These are phyloP conservation scores for Harpegnathos saltator DNA, from an alignment of 1,140 invertebrate species.

Conservation along the genomic window DNA sequence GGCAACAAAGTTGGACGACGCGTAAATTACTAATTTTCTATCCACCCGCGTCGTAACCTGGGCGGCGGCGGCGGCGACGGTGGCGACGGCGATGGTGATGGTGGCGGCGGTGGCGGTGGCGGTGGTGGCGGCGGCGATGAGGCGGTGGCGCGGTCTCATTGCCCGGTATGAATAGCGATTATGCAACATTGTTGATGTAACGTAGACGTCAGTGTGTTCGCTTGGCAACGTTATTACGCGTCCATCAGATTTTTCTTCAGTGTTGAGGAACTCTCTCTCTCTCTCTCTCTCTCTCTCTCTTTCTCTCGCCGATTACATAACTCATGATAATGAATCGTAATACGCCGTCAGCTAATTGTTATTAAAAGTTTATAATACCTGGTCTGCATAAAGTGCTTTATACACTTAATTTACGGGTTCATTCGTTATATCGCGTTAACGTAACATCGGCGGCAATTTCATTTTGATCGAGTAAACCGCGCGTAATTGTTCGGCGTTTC, in stretches of 20 bases:
- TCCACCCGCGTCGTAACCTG: slow-evolving; percentile 1
- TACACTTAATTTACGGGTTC: no score
- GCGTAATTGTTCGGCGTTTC: no score
- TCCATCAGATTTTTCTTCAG: neutral
- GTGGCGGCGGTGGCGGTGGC: neutral
- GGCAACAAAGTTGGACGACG: slow-evolving; percentile 41
- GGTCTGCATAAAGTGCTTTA: no score
- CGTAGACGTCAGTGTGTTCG: neutral
- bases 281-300: neutral
- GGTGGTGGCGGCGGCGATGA: neutral
- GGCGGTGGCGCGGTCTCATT: neutral
- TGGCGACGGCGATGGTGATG: neutral
- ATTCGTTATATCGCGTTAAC: neutral
- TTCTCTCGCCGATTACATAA: neutral
- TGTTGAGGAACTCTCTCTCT: no score
- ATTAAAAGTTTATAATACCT: no score
- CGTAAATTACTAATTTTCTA: slow-evolving; percentile 59
- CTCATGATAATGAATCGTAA: no score
- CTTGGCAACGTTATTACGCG: neutral
- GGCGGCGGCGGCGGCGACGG: neutral
- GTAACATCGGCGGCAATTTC: no score
- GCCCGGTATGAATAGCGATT: slow-evolving; percentile 31
- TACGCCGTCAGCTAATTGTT: no score
- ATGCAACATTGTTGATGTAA: slow-evolving; percentile 1
- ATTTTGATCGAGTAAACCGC: no score